Base-by-base conservation (phyloP, 2,113 vertebrate species). In the Caranx melampygus region DNA sequence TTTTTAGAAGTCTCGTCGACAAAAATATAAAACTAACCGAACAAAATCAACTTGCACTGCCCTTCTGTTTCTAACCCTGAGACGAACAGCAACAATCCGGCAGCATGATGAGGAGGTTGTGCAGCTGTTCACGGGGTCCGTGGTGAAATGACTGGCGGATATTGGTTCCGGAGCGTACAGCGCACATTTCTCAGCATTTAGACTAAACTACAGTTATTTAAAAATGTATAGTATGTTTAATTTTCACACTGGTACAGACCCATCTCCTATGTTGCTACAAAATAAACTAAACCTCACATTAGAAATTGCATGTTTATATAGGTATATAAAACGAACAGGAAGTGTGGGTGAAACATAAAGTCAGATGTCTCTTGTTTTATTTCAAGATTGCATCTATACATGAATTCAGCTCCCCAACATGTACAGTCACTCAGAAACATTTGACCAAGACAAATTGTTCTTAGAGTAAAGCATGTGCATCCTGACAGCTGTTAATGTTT, bases 161-260 rank as follows among this genome's bases (percentile, higher is more conserved):
- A 55, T 66, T 79, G 54, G 89, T 92, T 92, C 91, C 88, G 81
- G 3, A 4, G 18, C 0, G 33, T 0, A 3, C 1, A 37, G 15
- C 1, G 16, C 2, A 18, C 2, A 33, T 33, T 52, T 9, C 20
- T 8, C 20, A n/a, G 20, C 20, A 2, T 54, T 9, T 4, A n/a
- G 9, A 51, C 9, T 2, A 51, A 49, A 51, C 18, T 21, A 21
- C 15, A 26, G 1, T 54, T 13, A 26, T 18, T 3, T 31, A 5
- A 33, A 65, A n/a, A 44, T 42, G 2, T 21, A 64, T 37, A 26
- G 20, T 11, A 31, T 14, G 2, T 64, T 55, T 57, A 9, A 44
- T 7, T 31, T 18, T 66, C 34, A 35, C 57, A 51, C 14, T 47
- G 14, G 14, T 15, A 49, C 47, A 18, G 6, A 51, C 8, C 47